Evolutionary conservation across 1,140 invertebrate species (phyloP).

Genomic region (Trachymyrmex cornetzi): DNA sequence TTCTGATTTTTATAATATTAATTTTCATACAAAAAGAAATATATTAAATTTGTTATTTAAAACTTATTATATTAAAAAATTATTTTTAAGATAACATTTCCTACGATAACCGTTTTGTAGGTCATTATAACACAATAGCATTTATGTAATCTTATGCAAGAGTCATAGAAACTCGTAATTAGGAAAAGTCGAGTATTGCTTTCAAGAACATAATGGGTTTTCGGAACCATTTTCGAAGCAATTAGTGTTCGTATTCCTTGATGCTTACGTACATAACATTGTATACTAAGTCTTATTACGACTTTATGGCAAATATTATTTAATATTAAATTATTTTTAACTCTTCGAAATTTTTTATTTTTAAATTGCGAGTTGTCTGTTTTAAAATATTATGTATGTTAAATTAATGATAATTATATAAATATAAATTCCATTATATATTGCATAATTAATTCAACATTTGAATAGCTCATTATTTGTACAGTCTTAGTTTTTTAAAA

Average conservation of each 20-base stretch:
- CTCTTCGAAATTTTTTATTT: neutral
- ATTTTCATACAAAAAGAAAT: neutral
- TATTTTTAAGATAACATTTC: neutral
- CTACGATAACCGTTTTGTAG: neutral
- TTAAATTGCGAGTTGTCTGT: neutral
- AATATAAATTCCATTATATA: neutral
- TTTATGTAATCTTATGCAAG: neutral
- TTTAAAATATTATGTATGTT: neutral
- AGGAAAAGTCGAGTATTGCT: neutral
- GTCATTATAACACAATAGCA: neutral
- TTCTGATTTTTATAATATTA: neutral
- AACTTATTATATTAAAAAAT: neutral
- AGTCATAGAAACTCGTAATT: neutral
- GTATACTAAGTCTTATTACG: neutral
- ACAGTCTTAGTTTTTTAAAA: neutral
- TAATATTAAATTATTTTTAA: neutral
- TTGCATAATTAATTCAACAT: neutral
- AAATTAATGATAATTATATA: neutral
- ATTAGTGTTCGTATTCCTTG: neutral
- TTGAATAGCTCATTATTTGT: neutral
- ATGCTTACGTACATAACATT: slow-evolving; percentile 39
- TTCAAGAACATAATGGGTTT: slow-evolving; percentile 2
- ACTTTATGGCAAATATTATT: neutral
- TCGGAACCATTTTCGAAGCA: neutral
- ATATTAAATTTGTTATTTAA: neutral